Evolutionary conservation across 2,113 vertebrate species (phyloP), one percentile per base, ranked within the genome.

Genomic region (Entomyzon cyanotis): DNA sequence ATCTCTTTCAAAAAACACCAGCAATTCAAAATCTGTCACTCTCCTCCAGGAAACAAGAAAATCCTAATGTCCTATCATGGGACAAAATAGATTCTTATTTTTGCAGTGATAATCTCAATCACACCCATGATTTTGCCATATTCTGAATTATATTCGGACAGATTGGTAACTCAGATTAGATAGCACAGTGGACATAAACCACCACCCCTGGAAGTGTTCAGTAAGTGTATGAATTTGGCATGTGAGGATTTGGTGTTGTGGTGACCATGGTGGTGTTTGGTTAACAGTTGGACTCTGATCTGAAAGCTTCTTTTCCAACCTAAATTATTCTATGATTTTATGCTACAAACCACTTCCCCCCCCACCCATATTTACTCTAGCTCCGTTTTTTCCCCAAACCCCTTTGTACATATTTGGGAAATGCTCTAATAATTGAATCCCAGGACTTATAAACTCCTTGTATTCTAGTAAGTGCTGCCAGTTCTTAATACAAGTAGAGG

Each of bases 331-430:
- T 6, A 13, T 20, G 28, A n/a, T 11, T 67, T 24, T 25, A 11
- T 22, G 13, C 7, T 65, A 42, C 5, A 46, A 58, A 46, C 3
- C 2, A 3, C 7, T 74, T 17, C 69, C 41, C 22, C 22, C 73
- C 24, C 4, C 37, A n/a, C n/a, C 41, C 2, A 2, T 64, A 56
- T 25, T 83, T 70, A 56, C 27, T 35, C 41, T 11, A 79, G 4
- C 4, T 50, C 20, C 3, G 15, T 35, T 49, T 25, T 4, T 49
- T 12, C 5, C 22, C 1, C 46, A 52, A 28, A 8, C 2, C 2
- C 12, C 16, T 76, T 25, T 25, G 4, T n/a, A 35, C 12, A 41
- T 85, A 44, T 63, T 42, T 59, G 21, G 11, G 35, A 84, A 84
- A 52, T 41, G 53, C 11, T 80, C 24, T 41, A 69, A 25, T 28